Conservation (phyloP, 2,888 invertebrate species). For the Sepioteuthis lessoniana region DNA sequence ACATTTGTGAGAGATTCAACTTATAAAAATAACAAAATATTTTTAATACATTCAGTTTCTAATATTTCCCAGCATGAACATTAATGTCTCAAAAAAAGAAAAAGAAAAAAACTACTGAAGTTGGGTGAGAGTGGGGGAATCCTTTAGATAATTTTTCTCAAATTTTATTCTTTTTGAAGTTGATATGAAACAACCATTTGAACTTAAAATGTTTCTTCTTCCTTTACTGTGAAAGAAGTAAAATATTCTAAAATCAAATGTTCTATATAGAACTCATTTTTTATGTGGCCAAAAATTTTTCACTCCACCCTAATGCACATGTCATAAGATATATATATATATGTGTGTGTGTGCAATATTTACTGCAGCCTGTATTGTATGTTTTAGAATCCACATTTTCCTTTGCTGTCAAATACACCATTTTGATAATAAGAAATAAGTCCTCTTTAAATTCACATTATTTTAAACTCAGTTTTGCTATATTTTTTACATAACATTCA, state of each 20-base stretch:
- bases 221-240: background rate
- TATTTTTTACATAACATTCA: background rate
- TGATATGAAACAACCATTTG: too few relatives aligned
- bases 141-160: too few relatives aligned
- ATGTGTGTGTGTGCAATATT: background rate
- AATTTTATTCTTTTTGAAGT: too few relatives aligned
- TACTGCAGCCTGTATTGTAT: background rate
- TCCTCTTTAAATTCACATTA: background rate
- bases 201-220: too few relatives aligned
- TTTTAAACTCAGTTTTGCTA: background rate
- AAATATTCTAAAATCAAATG: background rate
- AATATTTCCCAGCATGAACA: too few relatives aligned
- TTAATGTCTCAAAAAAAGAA: too few relatives aligned
- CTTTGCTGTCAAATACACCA: background rate
- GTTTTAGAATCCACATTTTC: background rate
- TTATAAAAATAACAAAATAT: too few relatives aligned
- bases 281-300: background rate
- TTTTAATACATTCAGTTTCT: too few relatives aligned
- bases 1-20: too few relatives aligned
- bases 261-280: background rate
- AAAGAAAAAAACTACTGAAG: too few relatives aligned
- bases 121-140: too few relatives aligned
- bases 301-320: background rate
- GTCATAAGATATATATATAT: background rate
- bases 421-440: background rate